These are phyloP conservation scores for Nannoperca obscura DNA, from an alignment of 2,797 vertebrate genomes.

Conservation along the genomic window DNA sequence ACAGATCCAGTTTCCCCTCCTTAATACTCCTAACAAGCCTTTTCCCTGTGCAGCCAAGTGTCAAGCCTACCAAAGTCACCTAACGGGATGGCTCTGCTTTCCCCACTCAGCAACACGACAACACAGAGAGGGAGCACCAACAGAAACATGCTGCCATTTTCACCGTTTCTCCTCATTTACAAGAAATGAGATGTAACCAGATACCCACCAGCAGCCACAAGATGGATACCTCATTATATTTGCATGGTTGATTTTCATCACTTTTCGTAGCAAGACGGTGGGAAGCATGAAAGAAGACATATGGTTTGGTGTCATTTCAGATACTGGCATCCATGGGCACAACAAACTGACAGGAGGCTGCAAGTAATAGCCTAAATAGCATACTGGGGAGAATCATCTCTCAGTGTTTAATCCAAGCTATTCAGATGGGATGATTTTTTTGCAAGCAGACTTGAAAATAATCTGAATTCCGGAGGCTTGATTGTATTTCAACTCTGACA, in stretches of 20 bases:
- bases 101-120: constrained; percentile 29
- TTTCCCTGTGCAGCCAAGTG: constrained; percentile 80
- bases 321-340: constrained; percentile 37
- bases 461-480: not conserved
- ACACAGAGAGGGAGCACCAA: constrained; percentile 6
- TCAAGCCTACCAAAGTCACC: constrained; percentile 83
- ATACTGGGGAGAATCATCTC: constrained; percentile 27
- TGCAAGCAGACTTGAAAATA: constrained; percentile 24
- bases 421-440: constrained; percentile 11
- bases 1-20: constrained; percentile 81
- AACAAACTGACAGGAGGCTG: constrained; percentile 48
- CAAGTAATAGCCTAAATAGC: constrained; percentile 42
- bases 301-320: constrained; percentile 56
- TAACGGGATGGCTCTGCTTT: constrained; percentile 52
- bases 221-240: constrained; percentile 74
- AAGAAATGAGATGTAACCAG: constrained; percentile 47
- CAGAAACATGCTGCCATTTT: constrained; percentile 27
- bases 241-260: constrained; percentile 65
- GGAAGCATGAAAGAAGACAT: constrained; percentile 49
- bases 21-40: constrained; percentile 85
- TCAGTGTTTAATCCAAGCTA: constrained; percentile 24
- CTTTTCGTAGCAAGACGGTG: constrained; percentile 38
- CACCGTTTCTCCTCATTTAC: constrained; percentile 38
- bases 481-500: constrained; percentile 1
- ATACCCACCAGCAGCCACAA: constrained; percentile 64